phyloP scores from a whole-genome alignment of 2,888 invertebrate species.

The Meloe dianella region DNA sequence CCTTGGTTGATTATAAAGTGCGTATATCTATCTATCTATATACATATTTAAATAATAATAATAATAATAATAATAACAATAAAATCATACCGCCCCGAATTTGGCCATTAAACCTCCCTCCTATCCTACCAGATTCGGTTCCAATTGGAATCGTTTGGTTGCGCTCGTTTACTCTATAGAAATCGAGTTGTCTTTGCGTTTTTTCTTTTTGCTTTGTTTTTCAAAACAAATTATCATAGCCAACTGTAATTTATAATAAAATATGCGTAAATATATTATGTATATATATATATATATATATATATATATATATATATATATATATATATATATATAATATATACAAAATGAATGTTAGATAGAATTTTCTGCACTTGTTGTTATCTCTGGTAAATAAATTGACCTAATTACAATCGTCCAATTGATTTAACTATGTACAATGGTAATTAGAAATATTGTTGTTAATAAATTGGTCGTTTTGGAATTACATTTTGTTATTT shows the following conservation, averaged over 20 bases:
- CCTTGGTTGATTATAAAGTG: slow-evolving; percentile 50
- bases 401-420: slow-evolving; percentile 57
- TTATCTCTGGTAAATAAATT: slow-evolving; percentile 52
- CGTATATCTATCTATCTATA: slow-evolving; percentile 40
- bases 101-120: no score
- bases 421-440: slow-evolving; percentile 38
- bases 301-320: no score
- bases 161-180: no score
- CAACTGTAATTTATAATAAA: background rate
- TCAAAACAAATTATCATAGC: background rate
- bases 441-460: slow-evolving; percentile 18
- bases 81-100: no score
- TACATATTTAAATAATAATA: slow-evolving; percentile 14
- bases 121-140: no score
- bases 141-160: no score
- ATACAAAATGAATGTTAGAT: slow-evolving; percentile 31
- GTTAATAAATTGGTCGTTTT: background rate
- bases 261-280: slow-evolving; percentile 17
- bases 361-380: slow-evolving; percentile 47
- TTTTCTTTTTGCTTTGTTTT: background rate
- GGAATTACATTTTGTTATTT: no score
- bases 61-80: background rate
- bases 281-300: no score
- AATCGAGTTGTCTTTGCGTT: no score
- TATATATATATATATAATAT: no score